A percentile compares a stretch with the other conserved stretches of the same genome.
phyloP scores from a whole-genome alignment of 2,888 invertebrate species.

The Apodemia zela region DNA sequence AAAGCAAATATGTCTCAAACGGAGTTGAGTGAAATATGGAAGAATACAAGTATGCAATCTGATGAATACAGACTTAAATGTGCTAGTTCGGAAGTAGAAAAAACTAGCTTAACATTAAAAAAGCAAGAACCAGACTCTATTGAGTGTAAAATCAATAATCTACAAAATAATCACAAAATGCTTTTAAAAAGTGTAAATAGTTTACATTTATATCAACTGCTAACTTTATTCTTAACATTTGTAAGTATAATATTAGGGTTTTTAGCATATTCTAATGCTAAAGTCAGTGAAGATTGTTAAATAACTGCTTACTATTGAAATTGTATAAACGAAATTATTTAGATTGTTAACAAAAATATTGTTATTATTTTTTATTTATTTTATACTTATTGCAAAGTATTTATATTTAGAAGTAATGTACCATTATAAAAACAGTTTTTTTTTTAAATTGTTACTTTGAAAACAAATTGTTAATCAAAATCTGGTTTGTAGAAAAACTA shows the following conservation, averaged over 20 bases:
- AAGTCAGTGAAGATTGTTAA: slow-evolving; percentile 13
- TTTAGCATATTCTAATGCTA: slow-evolving; percentile 20
- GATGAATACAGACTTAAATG: slow-evolving; percentile 82
- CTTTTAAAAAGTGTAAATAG: slow-evolving; percentile 24
- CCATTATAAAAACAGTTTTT: too few relatives aligned
- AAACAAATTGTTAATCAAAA: too few relatives aligned
- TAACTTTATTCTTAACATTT: slow-evolving; percentile 24
- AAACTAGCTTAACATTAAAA: neutral
- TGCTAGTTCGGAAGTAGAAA: slow-evolving; percentile 19
- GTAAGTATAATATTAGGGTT: slow-evolving; percentile 21
- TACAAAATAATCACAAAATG: slow-evolving; percentile 27
- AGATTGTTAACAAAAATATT: too few relatives aligned
- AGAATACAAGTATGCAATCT: slow-evolving; percentile 66
- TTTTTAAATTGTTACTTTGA: too few relatives aligned
- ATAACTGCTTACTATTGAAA: neutral
- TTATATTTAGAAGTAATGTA: too few relatives aligned
- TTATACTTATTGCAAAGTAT: too few relatives aligned
- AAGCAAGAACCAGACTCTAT: slow-evolving; percentile 26
- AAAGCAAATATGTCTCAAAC: slow-evolving; percentile 64
- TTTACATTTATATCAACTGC: slow-evolving; percentile 25
- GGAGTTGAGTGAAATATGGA: slow-evolving; percentile 85
- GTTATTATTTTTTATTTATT: too few relatives aligned
- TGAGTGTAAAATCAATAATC: slow-evolving; percentile 20
- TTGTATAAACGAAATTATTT: too few relatives aligned
- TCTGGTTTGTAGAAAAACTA: too few relatives aligned